A percentile compares a stretch with the other conserved stretches of the same genome.
phyloP scores from a whole-genome alignment of 2,113 vertebrate species.

The Synodontis membranacea region DNA sequence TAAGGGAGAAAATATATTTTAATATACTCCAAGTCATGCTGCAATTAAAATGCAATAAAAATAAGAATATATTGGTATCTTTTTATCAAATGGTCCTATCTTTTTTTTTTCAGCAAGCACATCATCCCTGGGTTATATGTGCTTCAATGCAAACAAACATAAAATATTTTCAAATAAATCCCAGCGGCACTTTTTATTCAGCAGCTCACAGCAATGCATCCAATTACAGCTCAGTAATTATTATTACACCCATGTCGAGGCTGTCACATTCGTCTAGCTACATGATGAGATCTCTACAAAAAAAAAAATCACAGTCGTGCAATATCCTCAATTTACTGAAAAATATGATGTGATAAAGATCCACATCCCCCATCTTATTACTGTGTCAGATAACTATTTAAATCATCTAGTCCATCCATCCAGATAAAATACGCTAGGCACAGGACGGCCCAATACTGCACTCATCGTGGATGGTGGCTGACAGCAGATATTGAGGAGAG shows the following conservation, averaged over 20 bases:
- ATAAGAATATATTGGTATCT: not conserved
- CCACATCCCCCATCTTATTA: not conserved
- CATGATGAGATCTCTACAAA: conserved; percentile 10
- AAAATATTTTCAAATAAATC: conserved; percentile 35
- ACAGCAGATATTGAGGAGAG: conserved; percentile 37
- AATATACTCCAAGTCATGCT: not conserved
- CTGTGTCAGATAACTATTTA: conserved; percentile 19
- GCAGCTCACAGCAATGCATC: not conserved
- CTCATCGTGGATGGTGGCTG: conserved; percentile 36
- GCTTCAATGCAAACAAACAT: conserved; percentile 29
- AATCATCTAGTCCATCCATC: conserved; percentile 25
- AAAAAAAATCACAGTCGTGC: not conserved
- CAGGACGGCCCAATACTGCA: conserved; percentile 9
- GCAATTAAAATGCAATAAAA: not conserved
- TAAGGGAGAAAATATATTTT: not conserved
- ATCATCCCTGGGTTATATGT: conserved; percentile 18
- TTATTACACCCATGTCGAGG: conserved; percentile 10
- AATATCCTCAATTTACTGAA: conserved; percentile 25
- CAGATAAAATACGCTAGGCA: conserved; percentile 29
- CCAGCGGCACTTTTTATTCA: conserved; percentile 8
- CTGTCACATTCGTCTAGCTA: conserved; percentile 12
- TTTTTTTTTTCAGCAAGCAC: not conserved
- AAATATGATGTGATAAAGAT: conserved; percentile 26
- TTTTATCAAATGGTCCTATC: not conserved
- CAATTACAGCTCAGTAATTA: conserved; percentile 20